Evolutionary conservation across 2,888 invertebrate genomes (phyloP).

Genomic region (Caenorhabditis sp.): DNA sequence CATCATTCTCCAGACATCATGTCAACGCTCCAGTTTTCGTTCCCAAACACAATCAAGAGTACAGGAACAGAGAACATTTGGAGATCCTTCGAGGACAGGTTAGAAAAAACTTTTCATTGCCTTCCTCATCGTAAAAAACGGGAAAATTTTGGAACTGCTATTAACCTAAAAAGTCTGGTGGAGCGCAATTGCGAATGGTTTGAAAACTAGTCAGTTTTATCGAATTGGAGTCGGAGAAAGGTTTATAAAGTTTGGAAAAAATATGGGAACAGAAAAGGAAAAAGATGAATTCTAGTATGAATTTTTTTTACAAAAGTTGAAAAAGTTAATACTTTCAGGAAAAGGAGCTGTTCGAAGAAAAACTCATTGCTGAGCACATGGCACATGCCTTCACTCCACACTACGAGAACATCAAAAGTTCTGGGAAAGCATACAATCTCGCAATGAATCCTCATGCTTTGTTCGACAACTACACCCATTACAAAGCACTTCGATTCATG

Average conservation of each 20-base stretch:
- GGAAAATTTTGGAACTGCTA: no score
- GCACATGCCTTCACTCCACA: background rate
- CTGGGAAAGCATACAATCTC: conserved; percentile 1
- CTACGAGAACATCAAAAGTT: background rate
- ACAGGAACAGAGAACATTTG: background rate
- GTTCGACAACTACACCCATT: conserved; percentile 13
- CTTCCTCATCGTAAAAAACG: no score
- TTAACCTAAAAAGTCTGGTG: no score
- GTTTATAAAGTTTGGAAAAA: no score
- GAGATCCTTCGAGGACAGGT: background rate
- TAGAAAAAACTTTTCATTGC: background rate
- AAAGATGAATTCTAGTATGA: no score
- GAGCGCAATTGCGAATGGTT: background rate
- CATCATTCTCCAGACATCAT: background rate
- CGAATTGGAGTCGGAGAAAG: no score
- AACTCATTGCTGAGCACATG: background rate
- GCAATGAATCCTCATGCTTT: conserved; percentile 11
- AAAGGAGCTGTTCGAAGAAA: background rate
- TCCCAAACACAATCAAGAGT: background rate
- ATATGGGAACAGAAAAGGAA: no score
- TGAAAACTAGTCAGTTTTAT: no score
- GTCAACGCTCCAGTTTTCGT: background rate
- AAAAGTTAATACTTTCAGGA: no score
- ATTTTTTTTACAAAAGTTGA: no score
- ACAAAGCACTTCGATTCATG: conserved; percentile 16